Evolutionary conservation across 37 sponge, comb jelly and placozoan genomes (phyloP), one percentile per base, ranked within the genome.

Genomic region (Haliclona indistincta): DNA sequence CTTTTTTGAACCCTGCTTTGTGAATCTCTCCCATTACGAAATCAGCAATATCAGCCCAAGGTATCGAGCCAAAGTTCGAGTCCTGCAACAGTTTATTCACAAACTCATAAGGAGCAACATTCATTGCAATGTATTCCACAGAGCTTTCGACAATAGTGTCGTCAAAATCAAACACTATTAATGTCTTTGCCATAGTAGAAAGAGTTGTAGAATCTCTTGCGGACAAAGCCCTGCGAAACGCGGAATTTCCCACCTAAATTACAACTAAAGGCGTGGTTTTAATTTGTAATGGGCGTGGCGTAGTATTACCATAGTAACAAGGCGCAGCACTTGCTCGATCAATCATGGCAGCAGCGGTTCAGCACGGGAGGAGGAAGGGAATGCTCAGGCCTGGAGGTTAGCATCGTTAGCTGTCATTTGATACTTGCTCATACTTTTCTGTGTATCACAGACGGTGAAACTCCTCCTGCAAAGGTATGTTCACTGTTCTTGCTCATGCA

Each of bases 81-180:
- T n/a, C n/a, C n/a, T n/a, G n/a, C n/a, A n/a, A n/a, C n/a, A n/a
- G n/a, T n/a, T n/a, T n/a, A n/a, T n/a, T n/a, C n/a, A 3, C 5
- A 32, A 26, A 61, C 63, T 39, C 39, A 13, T 81, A 67, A 32
- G 81, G 78, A 41, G 63, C 44, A 0, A 85, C 22, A 4, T 53
- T 11, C 62, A 83, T 61, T 32, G 80, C 45, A 80, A 76, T 88
- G 0, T 77, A 64, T 37, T 93, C 93, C 13, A 82, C 34, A 44
- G 88, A 80, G 62, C 72, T 68, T 53, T 93, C 81, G 15, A 93
- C 60, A 19, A 93, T 69, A 36, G 93, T 88, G 45, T 81, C 73
- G 52, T 93, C 93, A 69, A 93, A 93, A 54, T 93, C 93, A 63
- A 93, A 93, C 26, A 67, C 93, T n/a, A n/a, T n/a, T n/a, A n/a